Evolutionary conservation across 2,797 vertebrate species (phyloP).

Genomic region (Coregonus suidteri): DNA sequence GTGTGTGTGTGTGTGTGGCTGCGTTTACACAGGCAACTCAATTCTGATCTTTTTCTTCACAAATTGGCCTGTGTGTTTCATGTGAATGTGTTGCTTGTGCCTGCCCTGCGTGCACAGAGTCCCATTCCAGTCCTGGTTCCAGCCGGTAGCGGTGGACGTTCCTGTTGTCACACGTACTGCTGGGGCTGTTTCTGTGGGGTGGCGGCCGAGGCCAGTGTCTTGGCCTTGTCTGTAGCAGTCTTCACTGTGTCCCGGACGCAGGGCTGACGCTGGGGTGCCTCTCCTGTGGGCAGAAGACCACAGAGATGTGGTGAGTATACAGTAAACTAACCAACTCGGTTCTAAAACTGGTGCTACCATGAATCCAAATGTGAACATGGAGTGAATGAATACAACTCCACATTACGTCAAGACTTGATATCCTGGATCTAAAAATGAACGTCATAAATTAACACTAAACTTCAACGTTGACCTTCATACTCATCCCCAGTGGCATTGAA

Average conservation of each 20-base stretch:
- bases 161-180: constrained; percentile 70
- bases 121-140: too few species aligned
- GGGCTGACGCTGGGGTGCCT: constrained; percentile 66
- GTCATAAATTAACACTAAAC: too few species aligned
- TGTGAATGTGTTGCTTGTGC: too few species aligned
- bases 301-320: neutral
- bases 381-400: neutral
- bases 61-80: too few species aligned
- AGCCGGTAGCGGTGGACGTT: too few species aligned
- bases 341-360: neutral
- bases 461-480: too few species aligned
- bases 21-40: neutral
- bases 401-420: neutral
- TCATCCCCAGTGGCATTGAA: too few species aligned
- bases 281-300: constrained; percentile 57
- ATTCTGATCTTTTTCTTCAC: too few species aligned
- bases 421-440: too few species aligned
- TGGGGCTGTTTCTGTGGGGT: constrained; percentile 63
- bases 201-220: constrained; percentile 69
- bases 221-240: constrained; percentile 51
- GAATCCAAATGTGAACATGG: neutral
- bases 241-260: constrained; percentile 68
- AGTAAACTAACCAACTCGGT: neutral
- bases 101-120: too few species aligned
- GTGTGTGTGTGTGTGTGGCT: too few species aligned